phyloP scores from a whole-genome alignment of 2,888 invertebrate genomes.

The Coleophora deauratella region DNA sequence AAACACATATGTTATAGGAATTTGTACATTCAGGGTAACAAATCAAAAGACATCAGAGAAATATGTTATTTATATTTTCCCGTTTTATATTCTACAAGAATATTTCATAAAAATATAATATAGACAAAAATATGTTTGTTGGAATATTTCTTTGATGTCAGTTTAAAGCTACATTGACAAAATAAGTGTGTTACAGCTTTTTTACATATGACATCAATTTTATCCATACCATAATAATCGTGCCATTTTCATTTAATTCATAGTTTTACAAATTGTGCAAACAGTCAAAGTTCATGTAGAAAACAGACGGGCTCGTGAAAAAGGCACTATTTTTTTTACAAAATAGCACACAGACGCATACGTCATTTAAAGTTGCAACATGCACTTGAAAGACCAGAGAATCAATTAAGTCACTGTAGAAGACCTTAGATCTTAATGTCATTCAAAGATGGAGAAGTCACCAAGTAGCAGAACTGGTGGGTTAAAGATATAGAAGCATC shows the following conservation, averaged over 20 bases:
- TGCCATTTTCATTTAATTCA: constrained; percentile 34
- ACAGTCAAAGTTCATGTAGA: too few relatives aligned
- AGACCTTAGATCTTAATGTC: constrained; percentile 3
- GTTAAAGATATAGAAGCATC: constrained; percentile 59
- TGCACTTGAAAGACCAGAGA: constrained; percentile 32
- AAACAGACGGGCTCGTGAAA: constrained; percentile 1
- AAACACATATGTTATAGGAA: constrained; percentile 7
- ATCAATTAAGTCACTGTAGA: constrained; percentile 15
- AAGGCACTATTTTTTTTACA: constrained; percentile 31
- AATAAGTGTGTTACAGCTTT: constrained; percentile 23
- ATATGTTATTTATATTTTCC: constrained; percentile 1
- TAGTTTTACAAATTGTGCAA: background rate
- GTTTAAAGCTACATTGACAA: constrained; percentile 22
- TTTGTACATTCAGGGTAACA: constrained; percentile 18
- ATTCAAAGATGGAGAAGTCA: constrained; percentile 7
- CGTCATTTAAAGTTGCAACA: constrained; percentile 26
- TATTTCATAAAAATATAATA: too few relatives aligned
- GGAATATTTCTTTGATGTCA: constrained; percentile 23
- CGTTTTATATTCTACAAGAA: too few relatives aligned
- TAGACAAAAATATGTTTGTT: background rate
- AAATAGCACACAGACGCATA: constrained; percentile 33
- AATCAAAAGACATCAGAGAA: constrained; percentile 19
- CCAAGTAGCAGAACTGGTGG: constrained; percentile 40
- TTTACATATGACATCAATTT: constrained; percentile 27
- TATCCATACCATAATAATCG: constrained; percentile 9